Base-by-base conservation (phyloP, 2,888 invertebrate genomes). In the Acleris laterana region DNA sequence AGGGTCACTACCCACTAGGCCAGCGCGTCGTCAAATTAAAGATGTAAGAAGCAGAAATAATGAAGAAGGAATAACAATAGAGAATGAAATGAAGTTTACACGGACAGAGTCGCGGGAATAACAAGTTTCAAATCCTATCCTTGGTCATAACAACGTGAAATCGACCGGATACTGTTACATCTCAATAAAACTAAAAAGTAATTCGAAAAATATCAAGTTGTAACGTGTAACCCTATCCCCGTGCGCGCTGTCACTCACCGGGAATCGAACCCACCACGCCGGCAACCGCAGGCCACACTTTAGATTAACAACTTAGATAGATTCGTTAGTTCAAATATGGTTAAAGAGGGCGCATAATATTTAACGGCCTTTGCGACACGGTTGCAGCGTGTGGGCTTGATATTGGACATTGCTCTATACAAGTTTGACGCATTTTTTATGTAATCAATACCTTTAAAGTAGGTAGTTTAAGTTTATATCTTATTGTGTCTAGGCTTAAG, bases 181-280 rank as follows among this genome's bases (percentile, higher is more conserved):
- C 46, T 49, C 32, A 59, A 59, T 59, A 59, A 58, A 48, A 48
- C 20, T 58, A 6, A 3, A 48, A 58, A 28, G 20, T 28, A n/a
- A 46, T 46, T 48, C 5, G 19, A 49, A 49, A 59, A 48, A 44
- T 46, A 46, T 46, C 57, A 57, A 38, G 56, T 56, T 57, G 42
- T 46, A 51, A 11, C 58, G 16, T 44, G 59, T 53, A 65, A 59
- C 49, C 25, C 20, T 44, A 68, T 68, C 63, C 68, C 32, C 68
- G 63, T 68, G 68, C 9, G 68, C 48, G 63, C 51, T 48, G 72
- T 61, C 62, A 56, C 62, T 11, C 55, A 38, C 58, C 66, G 73
- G 72, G 78, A 76, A 69, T 73, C 71, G 71, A 81, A 80, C 74
- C 72, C 70, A 61, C 65, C 69, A 69, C 67, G 72, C 78, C 71